These are phyloP conservation scores for Calliphora vicina DNA, from an alignment of 1,140 invertebrate genomes.

Conservation along the genomic window DNA sequence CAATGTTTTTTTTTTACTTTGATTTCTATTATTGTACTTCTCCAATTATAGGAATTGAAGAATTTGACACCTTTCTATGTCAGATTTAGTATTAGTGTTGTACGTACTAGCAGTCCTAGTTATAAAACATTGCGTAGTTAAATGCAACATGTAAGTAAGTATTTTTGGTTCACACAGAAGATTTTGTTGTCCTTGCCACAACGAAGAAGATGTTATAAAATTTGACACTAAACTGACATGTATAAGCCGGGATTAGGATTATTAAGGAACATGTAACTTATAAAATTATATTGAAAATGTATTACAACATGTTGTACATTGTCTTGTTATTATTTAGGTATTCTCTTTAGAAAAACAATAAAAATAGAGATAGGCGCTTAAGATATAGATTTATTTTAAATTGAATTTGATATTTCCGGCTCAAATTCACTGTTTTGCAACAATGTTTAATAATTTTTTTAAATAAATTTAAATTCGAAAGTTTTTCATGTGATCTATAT, in stretches of 20 bases:
- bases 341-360: too few species aligned
- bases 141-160: neutral
- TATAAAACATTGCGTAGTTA: neutral
- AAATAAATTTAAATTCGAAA: too few species aligned
- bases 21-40: neutral
- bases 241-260: neutral
- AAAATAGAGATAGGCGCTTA: too few species aligned
- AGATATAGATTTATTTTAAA: neutral
- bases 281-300: neutral
- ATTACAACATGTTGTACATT: too few species aligned
- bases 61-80: conserved; percentile 4
- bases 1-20: neutral
- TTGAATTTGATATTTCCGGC: neutral
- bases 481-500: too few species aligned
- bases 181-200: neutral
- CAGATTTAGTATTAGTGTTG: neutral
- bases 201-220: neutral
- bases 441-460: too few species aligned
- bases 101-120: neutral
- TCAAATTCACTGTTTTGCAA: neutral
- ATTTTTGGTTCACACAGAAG: neutral
- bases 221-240: conserved; percentile 6
- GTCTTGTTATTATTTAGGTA: too few species aligned
- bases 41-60: neutral
- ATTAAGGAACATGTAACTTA: neutral